Conservation (phyloP, 2,797 vertebrate genomes). For the Chelon labrosus region DNA sequence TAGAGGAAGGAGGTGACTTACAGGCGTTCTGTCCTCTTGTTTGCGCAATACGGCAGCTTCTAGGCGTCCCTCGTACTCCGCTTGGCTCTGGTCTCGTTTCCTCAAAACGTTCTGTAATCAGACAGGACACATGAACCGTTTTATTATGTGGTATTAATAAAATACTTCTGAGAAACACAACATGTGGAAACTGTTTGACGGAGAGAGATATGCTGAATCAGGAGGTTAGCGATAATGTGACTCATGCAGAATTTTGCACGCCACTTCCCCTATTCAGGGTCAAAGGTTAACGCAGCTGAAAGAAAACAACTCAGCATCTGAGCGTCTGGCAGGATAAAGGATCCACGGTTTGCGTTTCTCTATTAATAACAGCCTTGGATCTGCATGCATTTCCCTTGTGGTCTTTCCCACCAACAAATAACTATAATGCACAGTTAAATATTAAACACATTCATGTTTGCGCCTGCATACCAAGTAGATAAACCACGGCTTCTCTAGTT, state of each 20-base stretch:
- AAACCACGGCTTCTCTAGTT: neutral
- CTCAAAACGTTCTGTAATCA: slow-evolving; percentile 90
- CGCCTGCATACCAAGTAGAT: neutral
- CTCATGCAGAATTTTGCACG: slow-evolving; percentile 2
- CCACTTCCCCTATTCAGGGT: slow-evolving; percentile 27
- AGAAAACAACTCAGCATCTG: neutral
- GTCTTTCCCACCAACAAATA: neutral
- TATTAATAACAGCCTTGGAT: neutral
- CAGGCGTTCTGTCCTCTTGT: slow-evolving; percentile 92
- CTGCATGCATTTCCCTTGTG: neutral
- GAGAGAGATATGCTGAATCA: slow-evolving; percentile 34
- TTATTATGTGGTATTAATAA: neutral
- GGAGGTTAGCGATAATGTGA: slow-evolving; percentile 19
- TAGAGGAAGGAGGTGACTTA: slow-evolving; percentile 71
- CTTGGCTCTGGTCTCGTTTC: slow-evolving; percentile 97
- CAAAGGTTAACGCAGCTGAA: slow-evolving; percentile 15
- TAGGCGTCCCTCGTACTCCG: slow-evolving; percentile 95
- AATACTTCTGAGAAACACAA: neutral
- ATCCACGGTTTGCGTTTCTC: neutral
- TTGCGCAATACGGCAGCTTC: slow-evolving; percentile 92
- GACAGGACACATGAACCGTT: neutral
- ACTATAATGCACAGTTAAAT: neutral
- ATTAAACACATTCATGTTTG: neutral
- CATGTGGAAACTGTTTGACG: neutral
- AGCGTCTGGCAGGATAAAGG: neutral